Evolutionary conservation across 2,797 vertebrate species (phyloP).

Genomic region (Sorex maritimensis): DNA sequence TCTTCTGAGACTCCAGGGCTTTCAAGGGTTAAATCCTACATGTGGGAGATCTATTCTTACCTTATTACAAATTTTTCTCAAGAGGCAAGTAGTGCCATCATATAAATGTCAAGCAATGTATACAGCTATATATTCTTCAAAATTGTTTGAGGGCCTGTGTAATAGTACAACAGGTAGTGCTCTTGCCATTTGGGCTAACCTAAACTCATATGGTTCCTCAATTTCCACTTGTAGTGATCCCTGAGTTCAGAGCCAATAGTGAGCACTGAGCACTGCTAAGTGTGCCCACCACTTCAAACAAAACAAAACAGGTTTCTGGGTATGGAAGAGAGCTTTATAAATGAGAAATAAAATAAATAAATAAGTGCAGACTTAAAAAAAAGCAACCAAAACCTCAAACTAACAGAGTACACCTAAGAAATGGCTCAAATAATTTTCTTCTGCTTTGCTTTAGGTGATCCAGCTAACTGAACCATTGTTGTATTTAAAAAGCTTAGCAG

Average conservation of each 20-base stretch:
- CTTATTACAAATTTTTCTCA: slow-evolving; percentile 32
- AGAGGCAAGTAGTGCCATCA: slow-evolving; percentile 50
- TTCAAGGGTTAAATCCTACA: background rate
- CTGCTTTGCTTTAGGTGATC: background rate
- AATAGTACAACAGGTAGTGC: too few species aligned
- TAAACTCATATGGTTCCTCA: too few species aligned
- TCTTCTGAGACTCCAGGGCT: slow-evolving; percentile 15
- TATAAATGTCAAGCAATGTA: slow-evolving; percentile 19
- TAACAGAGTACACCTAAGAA: slow-evolving; percentile 1
- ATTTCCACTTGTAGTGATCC: too few species aligned
- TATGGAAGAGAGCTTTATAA: slow-evolving; percentile 54
- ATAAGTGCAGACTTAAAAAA: too few species aligned
- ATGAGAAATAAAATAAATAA: background rate
- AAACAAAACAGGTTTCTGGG: background rate
- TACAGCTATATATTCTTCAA: background rate
- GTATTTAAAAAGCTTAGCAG: background rate
- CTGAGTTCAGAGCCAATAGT: too few species aligned
- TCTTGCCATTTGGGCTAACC: too few species aligned
- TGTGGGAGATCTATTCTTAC: slow-evolving; percentile 51
- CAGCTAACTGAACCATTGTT: background rate
- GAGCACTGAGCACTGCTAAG: too few species aligned
- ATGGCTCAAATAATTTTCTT: slow-evolving; percentile 14
- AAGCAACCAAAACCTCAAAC: background rate
- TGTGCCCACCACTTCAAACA: too few species aligned
- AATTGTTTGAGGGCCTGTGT: too few species aligned